phyloP scores from a whole-genome alignment of 2,888 invertebrate genomes.

The Tenthredo mesomela region DNA sequence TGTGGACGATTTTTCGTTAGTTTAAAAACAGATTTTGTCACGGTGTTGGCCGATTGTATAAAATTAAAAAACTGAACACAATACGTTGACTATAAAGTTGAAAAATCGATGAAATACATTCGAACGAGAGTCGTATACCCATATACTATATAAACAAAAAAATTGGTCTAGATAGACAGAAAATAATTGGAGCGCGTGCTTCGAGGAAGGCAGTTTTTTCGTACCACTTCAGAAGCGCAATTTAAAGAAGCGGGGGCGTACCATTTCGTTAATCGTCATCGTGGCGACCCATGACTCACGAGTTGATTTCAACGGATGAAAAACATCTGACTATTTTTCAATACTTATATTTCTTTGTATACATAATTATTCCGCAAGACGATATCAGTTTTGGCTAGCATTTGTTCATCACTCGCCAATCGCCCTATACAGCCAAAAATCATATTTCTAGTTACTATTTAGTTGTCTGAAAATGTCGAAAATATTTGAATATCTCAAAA shows the following conservation, averaged over 20 bases:
- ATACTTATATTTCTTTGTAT: not conserved
- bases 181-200: not conserved
- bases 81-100: too few species aligned
- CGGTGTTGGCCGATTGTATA: too few species aligned
- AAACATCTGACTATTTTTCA: slow-evolving; percentile 14
- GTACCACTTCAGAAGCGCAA: slow-evolving; percentile 1
- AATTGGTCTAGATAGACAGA: not conserved
- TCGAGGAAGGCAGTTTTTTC: not conserved
- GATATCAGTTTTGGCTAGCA: not conserved
- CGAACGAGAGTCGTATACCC: not conserved
- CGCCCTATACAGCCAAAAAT: not conserved
- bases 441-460: not conserved
- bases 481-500: not conserved
- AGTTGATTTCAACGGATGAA: slow-evolving; percentile 14
- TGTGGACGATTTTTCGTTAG: too few species aligned
- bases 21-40: too few species aligned
- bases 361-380: not conserved
- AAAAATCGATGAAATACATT: too few species aligned
- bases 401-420: not conserved
- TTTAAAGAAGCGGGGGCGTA: slow-evolving; percentile 8
- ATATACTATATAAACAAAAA: not conserved
- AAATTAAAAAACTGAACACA: too few species aligned
- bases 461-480: not conserved
- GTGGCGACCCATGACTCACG: slow-evolving; percentile 22
- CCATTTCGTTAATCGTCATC: slow-evolving; percentile 39